Base-by-base conservation (phyloP, 53 echinoderm and acorn worm genomes). In the Antedon mediterranea region DNA sequence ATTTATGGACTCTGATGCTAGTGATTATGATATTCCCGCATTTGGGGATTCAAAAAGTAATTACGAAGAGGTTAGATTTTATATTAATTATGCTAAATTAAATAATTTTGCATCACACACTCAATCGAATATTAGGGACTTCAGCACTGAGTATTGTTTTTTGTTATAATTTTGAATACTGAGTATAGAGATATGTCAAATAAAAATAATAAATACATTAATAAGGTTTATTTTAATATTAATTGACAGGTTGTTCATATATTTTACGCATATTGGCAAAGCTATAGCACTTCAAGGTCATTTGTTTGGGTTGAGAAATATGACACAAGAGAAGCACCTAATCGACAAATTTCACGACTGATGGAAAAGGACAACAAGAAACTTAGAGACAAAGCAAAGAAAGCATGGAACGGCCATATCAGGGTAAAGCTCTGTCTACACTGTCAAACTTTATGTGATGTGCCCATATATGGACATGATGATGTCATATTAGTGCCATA, bases 331-430 rank as follows among this genome's bases (percentile, higher is more conserved):
- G 88, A 84, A 31, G 97, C 89, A 9, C 87, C 85, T 4, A 97
- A 97, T 77, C 78, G 97, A 41, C 75, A 89, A 32, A 83, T 92
- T 31, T 85, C 92, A 27, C 78, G 88, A 14, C 79, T 97, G 77
- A 97, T 97, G 90, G 97, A 92, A 82, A 92, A 97, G 79, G 97
- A 97, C 1, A 92, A 97, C 73, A 97, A 92, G 87, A 97, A 97
- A 80, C 71, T 84, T 74, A 79, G 97, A 72, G 97, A 97, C 78
- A 86, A 86, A 0, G 97, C 89, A 34, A 92, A 89, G 79, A 97
- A 89, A 74, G 87, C 83, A 41, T 97, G 89, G 87, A 97, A 92
- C 78, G 88, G 87, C 43, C 85, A 97, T 84, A 80, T 97, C 32
- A 92, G 92, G 91, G 97, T 97, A 71, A 84, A 86, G n/a, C n/a